Percentiles rank a stretch among this genome's conserved stretches.
These are phyloP conservation scores for Vanessa atalanta DNA, from an alignment of 1,140 invertebrate genomes.

Conservation along the genomic window DNA sequence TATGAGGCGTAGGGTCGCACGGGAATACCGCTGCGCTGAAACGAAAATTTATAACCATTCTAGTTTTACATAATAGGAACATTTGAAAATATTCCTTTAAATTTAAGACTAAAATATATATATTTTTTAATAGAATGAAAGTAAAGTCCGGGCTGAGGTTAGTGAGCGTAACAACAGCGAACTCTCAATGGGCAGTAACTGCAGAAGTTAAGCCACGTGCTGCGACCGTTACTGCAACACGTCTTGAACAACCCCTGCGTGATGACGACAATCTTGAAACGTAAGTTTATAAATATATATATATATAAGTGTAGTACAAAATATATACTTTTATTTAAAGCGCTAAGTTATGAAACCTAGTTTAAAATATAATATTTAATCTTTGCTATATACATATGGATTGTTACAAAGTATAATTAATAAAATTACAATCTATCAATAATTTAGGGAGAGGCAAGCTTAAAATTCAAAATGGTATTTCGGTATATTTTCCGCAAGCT, in stretches of 20 bases:
- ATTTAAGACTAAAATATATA: constrained; percentile 12
- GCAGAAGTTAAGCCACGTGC: constrained; percentile 91
- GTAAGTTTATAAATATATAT: constrained; percentile 44
- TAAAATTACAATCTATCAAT: background rate
- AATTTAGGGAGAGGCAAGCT: background rate
- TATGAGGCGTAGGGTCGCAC: constrained; percentile 49
- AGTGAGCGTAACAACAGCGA: constrained; percentile 89
- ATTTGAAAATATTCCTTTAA: constrained; percentile 25
- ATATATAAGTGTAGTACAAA: too few relatives aligned
- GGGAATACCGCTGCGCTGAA: constrained; percentile 42
- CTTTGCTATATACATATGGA: background rate
- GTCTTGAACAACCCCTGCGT: constrained; percentile 81
- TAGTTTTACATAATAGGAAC: constrained; percentile 36
- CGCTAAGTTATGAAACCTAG: background rate
- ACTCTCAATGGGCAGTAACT: constrained; percentile 91
- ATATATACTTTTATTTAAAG: background rate
- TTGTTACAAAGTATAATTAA: background rate
- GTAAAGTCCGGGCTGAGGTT: constrained; percentile 92
- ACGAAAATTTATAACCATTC: constrained; percentile 37
- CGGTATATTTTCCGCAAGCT: constrained; percentile 4
- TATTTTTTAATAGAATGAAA: constrained; percentile 84
- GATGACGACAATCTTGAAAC: constrained; percentile 64
- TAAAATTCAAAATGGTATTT: constrained; percentile 6
- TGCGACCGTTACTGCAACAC: constrained; percentile 91
- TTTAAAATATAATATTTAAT: background rate